Conservation (phyloP, 2,113 vertebrate genomes). For the Syrrhaptes paradoxus region DNA sequence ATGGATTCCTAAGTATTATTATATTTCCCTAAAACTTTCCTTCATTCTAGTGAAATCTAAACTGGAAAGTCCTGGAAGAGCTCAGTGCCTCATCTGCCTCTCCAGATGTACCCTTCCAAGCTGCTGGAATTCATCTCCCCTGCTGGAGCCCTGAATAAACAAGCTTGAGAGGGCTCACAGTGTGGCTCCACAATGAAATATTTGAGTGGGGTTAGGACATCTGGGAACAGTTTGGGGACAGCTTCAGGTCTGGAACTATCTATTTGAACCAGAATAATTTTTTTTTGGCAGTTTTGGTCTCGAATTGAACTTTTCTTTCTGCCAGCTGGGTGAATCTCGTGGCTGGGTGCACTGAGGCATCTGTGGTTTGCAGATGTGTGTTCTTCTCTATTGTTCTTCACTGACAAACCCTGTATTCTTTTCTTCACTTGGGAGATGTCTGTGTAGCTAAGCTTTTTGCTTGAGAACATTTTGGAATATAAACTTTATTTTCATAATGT, state of each 20-base stretch:
- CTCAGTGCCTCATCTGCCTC: neutral
- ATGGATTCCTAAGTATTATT: neutral
- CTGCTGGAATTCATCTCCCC: slow-evolving; percentile 4
- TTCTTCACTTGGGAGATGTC: neutral
- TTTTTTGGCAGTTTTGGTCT: slow-evolving; percentile 42
- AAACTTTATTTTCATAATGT: neutral
- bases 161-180: neutral
- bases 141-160: neutral
- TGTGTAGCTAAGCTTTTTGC: neutral
- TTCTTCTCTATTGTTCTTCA: neutral
- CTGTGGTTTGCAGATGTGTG: slow-evolving; percentile 28
- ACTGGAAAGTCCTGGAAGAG: neutral
- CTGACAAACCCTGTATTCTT: slow-evolving; percentile 11
- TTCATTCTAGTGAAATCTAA: neutral
- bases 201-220: slow-evolving; percentile 19
- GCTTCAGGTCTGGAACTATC: slow-evolving; percentile 36
- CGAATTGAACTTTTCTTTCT: slow-evolving; percentile 26
- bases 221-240: slow-evolving; percentile 60
- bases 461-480: neutral
- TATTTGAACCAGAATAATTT: slow-evolving; percentile 6
- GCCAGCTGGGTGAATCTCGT: slow-evolving; percentile 7
- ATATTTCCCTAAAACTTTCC: neutral
- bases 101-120: neutral
- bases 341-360: neutral
- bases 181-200: neutral